Base-by-base conservation (phyloP, 1,140 invertebrate genomes). In the Heliconius hewitsoni region DNA sequence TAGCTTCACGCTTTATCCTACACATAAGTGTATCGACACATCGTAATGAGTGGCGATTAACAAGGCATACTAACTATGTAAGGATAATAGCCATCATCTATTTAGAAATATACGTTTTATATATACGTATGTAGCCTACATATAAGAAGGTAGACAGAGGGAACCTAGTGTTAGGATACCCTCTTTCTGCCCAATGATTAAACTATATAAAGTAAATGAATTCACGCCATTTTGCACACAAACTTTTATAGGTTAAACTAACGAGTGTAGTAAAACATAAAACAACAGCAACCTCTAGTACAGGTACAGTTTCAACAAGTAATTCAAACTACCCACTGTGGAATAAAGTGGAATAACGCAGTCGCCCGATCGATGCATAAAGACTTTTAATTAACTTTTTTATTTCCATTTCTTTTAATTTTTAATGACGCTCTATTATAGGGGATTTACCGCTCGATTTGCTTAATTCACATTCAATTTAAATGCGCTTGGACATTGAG, bases 301-400 rank as follows among this genome's bases (percentile, higher is more conserved):
- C 27, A 27, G 74, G 23, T 5, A 66, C 60, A 66, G 60, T 66
- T 66, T 66, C 23, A 66, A 66, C 60, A 66, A 66, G 23, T 66
- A 66, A 23, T 60, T 60, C 23, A 16, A 27, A 66, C 9, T 27
- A 74, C 74, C 19, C 23, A 11, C 50, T 27, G 60, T 60, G 23
- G 52, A n/a, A n/a, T 39, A n/a, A 66, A 60, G 72, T 71, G 55
- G 23, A 55, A 50, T 74, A 81, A 77, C 60, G 76, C 19, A 66
- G 52, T 55, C 60, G 23, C 9, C 60, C 23, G 60, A 66, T 30
- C 60, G 52, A 77, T 73, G 23, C 11, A 27, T 66, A 60, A 60
- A 66, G 60, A 66, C 46, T 75, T 82, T 80, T 80, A 78, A 82
- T 82, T 80, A 82, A 80, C 72, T 70, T 70, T 42, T 77, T 55